Evolutionary conservation across 2,888 invertebrate species (phyloP).

Genomic region (Leptarthrus brevirostris): DNA sequence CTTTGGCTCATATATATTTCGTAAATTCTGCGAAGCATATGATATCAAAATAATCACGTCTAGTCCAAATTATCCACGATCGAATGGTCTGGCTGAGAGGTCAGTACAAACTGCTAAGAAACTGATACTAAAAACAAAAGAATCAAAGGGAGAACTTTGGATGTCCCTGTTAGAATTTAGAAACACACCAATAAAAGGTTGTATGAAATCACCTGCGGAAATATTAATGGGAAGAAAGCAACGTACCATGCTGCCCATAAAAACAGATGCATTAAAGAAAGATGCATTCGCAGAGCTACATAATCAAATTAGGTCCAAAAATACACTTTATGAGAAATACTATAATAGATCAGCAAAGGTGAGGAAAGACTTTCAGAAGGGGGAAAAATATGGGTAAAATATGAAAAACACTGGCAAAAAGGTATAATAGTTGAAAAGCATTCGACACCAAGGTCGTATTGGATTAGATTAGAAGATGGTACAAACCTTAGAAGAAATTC

Average conservation of each 20-base stretch:
- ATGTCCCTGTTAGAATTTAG: slow-evolving; percentile 10
- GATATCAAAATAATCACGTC: too few relatives aligned
- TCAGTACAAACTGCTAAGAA: slow-evolving; percentile 8
- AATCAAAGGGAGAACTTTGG: neutral
- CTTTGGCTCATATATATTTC: too few relatives aligned
- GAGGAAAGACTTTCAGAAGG: too few relatives aligned
- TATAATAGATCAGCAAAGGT: too few relatives aligned
- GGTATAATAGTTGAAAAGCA: too few relatives aligned
- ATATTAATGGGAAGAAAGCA: slow-evolving; percentile 7
- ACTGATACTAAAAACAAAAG: slow-evolving; percentile 2
- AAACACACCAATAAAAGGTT: slow-evolving; percentile 17
- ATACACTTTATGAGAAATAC: too few relatives aligned
- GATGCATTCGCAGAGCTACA: neutral
- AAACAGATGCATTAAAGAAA: neutral
- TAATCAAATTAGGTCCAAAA: neutral
- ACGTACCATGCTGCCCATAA: slow-evolving; percentile 7
- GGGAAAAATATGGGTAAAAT: too few relatives aligned
- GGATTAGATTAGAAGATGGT: too few relatives aligned
- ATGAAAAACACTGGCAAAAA: too few relatives aligned
- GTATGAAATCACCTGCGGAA: neutral
- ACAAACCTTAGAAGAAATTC: too few relatives aligned
- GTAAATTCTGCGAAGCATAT: too few relatives aligned
- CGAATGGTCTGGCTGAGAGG: slow-evolving; percentile 14
- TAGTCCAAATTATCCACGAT: slow-evolving; percentile 53
- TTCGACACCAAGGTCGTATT: too few relatives aligned